Conservation (phyloP, 2,797 vertebrate species). For the Catamblyrhynchus diadema region DNA sequence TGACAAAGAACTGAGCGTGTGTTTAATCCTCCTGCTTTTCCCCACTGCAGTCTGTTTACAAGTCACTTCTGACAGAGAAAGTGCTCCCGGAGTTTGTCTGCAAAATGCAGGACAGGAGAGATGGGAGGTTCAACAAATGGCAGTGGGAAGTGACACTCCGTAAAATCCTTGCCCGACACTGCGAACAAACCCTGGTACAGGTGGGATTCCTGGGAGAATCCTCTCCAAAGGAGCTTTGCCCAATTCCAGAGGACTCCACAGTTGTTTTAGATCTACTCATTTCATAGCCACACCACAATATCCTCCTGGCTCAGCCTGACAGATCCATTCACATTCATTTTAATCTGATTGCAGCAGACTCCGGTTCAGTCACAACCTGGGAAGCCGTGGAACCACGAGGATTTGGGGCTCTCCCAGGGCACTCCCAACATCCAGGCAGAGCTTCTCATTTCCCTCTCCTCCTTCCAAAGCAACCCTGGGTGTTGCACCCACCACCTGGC, state of each 20-base stretch:
- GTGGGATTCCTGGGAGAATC: background rate
- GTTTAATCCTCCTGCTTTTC: background rate
- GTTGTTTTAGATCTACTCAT: background rate
- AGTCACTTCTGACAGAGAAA: background rate
- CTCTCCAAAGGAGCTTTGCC: background rate
- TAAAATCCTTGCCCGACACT: accelerated
- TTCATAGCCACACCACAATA: background rate
- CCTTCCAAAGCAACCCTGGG: background rate
- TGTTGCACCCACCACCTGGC: slow-evolving; percentile 66
- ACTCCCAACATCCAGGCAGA: background rate
- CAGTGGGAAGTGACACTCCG: accelerated
- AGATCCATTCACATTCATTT: background rate
- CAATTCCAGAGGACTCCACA: accelerated
- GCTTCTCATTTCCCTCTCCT: background rate
- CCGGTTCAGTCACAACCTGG: background rate
- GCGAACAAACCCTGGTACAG: accelerated
- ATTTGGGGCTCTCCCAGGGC: background rate
- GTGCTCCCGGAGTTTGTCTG: background rate
- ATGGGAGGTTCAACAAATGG: accelerated
- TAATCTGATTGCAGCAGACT: background rate
- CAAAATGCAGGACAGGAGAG: accelerated
- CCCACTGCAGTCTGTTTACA: background rate
- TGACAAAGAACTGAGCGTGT: background rate
- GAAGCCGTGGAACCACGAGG: background rate
- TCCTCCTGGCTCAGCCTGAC: background rate